Evolutionary conservation across 2,113 vertebrate species (phyloP), one percentile per base, ranked within the genome.

Genomic region (Benitochromis conjunctus): DNA sequence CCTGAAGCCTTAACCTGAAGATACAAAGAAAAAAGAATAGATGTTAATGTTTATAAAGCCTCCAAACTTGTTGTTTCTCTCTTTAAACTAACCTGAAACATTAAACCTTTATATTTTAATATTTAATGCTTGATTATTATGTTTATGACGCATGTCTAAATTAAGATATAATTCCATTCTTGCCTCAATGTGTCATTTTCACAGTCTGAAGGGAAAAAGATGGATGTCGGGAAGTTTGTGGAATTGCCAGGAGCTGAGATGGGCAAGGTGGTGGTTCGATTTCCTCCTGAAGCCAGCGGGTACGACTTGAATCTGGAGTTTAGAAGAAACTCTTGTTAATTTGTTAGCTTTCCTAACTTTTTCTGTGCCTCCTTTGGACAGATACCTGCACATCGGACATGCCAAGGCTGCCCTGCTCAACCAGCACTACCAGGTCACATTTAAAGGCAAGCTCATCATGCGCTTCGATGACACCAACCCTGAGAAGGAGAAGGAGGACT

Each of bases 381-480:
- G 99, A 5, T 99, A 99, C 82, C 95, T 99, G 87, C 99, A 99
- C 90, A 99, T 99, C 2, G 99, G 99, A 76, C 99, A 99, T 66
- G 99, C 99, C 51, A 99, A 99, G 94, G 99, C 99, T 79, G 99
- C 99, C 57, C 96, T 99, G 81, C 96, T 99, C 90, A 99, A 99
- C 96, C 99, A 99, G 94, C 98, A 99, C 94, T 99, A 99, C 92
- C 99, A 99, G 96, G 92, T 99, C 89, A 98, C 96, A 85, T 99
- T 99, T 88, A 99, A 98, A 95, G 99, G 99, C 91, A 98, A 99
- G 91, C 97, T 99, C 64, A 99, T 99, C 95, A 99, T 99, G 99
- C 98, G 99, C 87, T 99, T 99, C 84, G 99, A 99, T 88, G 99
- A 99, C 96, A 99, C 99, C 91, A 99, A 99, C 94, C 99, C 99